Percentiles rank a stretch among this genome's conserved stretches.
These are phyloP conservation scores for Melanotaenia nigrans DNA, from an alignment of 2,797 vertebrate species.

Conservation along the genomic window DNA sequence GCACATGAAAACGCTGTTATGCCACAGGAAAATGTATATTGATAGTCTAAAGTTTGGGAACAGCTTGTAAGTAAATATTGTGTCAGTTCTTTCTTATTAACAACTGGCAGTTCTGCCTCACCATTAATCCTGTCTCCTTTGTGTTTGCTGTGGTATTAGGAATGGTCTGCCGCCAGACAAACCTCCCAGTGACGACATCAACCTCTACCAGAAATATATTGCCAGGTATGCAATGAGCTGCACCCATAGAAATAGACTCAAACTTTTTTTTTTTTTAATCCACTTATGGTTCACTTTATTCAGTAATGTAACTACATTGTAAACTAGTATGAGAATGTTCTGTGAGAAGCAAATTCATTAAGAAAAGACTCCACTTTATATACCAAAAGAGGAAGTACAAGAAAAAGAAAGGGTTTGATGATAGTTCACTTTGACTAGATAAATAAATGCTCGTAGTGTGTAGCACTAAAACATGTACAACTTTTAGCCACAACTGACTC, in stretches of 20 bases:
- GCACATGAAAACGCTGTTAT: slow-evolving; percentile 77
- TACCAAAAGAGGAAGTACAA: slow-evolving; percentile 70
- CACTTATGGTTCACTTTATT: slow-evolving; percentile 73
- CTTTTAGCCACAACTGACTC: slow-evolving; percentile 53
- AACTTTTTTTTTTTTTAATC: slow-evolving; percentile 58
- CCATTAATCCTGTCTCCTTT: slow-evolving; percentile 85
- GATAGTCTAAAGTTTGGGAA: slow-evolving; percentile 84
- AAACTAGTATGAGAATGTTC: slow-evolving; percentile 65
- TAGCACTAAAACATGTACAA: slow-evolving; percentile 46
- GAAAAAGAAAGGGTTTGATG: slow-evolving; percentile 74
- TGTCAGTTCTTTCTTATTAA: slow-evolving; percentile 88
- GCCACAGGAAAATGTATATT: slow-evolving; percentile 85
- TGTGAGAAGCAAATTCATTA: slow-evolving; percentile 76
- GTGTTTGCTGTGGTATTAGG: slow-evolving; percentile 84
- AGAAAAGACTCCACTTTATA: slow-evolving; percentile 75
- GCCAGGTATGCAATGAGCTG: slow-evolving; percentile 91
- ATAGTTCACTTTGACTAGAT: slow-evolving; percentile 60
- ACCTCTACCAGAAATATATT: slow-evolving; percentile 99
- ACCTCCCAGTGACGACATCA: slow-evolving; percentile 95
- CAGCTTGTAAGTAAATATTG: slow-evolving; percentile 84
- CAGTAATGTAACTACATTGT: slow-evolving; percentile 70
- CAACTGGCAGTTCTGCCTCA: slow-evolving; percentile 67
- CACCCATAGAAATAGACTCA: slow-evolving; percentile 67
- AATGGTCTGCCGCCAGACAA: slow-evolving; percentile 99
- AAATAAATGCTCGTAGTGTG: slow-evolving; percentile 56